Evolutionary conservation across 2,113 vertebrate genomes (phyloP).

Genomic region (Maylandia zebra): DNA sequence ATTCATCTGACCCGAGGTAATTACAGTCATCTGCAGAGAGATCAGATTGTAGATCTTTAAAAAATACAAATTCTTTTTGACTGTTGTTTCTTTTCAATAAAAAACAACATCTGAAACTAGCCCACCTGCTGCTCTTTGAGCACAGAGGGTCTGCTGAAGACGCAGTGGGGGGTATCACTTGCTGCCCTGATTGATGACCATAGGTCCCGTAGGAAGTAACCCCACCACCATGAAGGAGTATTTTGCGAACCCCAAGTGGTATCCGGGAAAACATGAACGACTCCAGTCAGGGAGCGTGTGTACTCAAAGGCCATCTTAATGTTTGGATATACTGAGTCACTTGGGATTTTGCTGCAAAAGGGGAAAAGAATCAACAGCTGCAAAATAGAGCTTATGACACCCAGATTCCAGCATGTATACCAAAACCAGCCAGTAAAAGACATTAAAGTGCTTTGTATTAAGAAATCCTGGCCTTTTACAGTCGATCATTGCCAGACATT

Average conservation of each 20-base stretch:
- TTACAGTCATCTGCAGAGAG: neutral
- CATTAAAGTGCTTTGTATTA: neutral
- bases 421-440: neutral
- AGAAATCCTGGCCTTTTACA: neutral
- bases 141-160: conserved; percentile 29
- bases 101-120: conserved; percentile 8
- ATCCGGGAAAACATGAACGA: conserved; percentile 68
- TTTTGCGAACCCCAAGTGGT: conserved; percentile 70
- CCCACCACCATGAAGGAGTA: conserved; percentile 71
- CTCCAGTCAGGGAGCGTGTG: conserved; percentile 54
- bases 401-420: neutral
- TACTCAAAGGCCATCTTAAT: conserved; percentile 57
- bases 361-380: conserved; percentile 11
- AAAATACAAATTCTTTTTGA: neutral
- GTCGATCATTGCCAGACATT: neutral
- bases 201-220: conserved; percentile 68
- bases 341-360: conserved; percentile 34
- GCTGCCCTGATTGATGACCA: conserved; percentile 68
- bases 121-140: conserved; percentile 54
- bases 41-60: neutral
- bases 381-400: conserved; percentile 1
- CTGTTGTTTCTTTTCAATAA: neutral
- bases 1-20: neutral
- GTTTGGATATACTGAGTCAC: conserved; percentile 53
- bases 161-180: conserved; percentile 58